Evolutionary conservation across 2,797 vertebrate genomes (phyloP), one percentile per base, ranked within the genome.

Genomic region (Limosa lapponica): DNA sequence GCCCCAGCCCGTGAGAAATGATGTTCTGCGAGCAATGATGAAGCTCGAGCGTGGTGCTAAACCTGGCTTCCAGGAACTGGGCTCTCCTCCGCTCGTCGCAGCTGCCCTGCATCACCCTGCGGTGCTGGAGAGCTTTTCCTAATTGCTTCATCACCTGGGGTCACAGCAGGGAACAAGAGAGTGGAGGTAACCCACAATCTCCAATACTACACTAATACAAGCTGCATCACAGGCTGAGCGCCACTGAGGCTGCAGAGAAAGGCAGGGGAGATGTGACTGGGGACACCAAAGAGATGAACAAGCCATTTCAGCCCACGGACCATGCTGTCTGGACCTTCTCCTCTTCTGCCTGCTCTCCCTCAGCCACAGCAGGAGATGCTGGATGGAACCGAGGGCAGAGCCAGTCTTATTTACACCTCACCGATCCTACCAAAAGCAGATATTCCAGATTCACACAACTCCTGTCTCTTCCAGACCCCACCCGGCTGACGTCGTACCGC

Each of bases 401-500:
- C 32, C 66, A 43, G 81, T 18, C 43, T 34, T 18, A 19, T 44
- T 49, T 20, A 24, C 87, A 66, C 54, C 71, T 46, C 36, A 67
- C 49, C 67, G 34, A 32, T 39, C 55, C 89, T 30, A 44, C 44
- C 91, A 69, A 10, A 37, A 44, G 17, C 16, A 25, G 16, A 12
- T 7, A 13, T 2, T 18, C 62, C 12, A 27, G 0, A n/a, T 28
- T 41, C 83, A 69, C 92, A 20, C 77, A 43, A 48, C 1, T 71
- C 81, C 84, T 18, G 32, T 7, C 94, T 89, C 84, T 14, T 25
- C 52, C 7, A 3, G 32, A 37, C 16, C 36, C 64, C 39, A 7
- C 52, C 11, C 12, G 11, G 7, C 14, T 54, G 22, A 18, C 41
- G 0, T 24, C 6, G 10, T 2, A 20, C 52, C 4, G 0, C 19